phyloP scores from a whole-genome alignment of 1,140 invertebrate genomes.

The Bombus waltoni region DNA sequence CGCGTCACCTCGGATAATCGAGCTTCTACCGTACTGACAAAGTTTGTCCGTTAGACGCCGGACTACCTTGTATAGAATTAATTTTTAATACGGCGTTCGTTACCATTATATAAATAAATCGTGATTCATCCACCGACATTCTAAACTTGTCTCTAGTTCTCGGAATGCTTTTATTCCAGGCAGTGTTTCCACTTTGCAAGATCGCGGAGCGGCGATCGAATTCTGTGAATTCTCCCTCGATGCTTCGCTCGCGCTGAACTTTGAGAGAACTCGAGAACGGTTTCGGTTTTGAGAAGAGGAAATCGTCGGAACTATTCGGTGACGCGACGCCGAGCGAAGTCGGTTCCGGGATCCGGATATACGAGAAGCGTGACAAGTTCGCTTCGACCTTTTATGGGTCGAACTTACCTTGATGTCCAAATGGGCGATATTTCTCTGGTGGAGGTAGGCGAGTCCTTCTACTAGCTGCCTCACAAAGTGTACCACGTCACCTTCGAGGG shows the following conservation, averaged over 20 bases:
- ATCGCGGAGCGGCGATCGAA: neutral
- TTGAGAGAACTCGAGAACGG: neutral
- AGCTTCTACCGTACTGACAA: too few relatives aligned
- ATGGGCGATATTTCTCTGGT: constrained; percentile 90
- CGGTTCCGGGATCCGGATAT: constrained; percentile 62
- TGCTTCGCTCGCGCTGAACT: neutral
- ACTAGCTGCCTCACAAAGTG: constrained; percentile 88
- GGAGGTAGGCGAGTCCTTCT: constrained; percentile 88
- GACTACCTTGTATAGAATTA: too few relatives aligned
- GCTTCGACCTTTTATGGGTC: constrained; percentile 76
- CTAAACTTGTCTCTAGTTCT: neutral
- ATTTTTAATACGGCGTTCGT: neutral
- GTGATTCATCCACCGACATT: neutral
- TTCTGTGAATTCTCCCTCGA: neutral
- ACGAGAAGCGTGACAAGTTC: constrained; percentile 66
- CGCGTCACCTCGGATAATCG: too few relatives aligned
- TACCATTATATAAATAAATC: neutral
- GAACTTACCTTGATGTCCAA: constrained; percentile 90
- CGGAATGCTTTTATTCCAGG: neutral
- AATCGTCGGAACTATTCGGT: constrained; percentile 51
- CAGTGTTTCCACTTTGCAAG: too few relatives aligned
- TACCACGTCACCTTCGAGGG: constrained; percentile 87
- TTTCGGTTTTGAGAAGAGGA: neutral
- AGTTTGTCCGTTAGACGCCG: too few relatives aligned
- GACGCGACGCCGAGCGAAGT: constrained; percentile 16